Percentiles rank a stretch among this genome's conserved stretches.
These are phyloP conservation scores for Coracias cyanogaster DNA, from an alignment of 2,797 vertebrate genomes.

Conservation along the genomic window DNA sequence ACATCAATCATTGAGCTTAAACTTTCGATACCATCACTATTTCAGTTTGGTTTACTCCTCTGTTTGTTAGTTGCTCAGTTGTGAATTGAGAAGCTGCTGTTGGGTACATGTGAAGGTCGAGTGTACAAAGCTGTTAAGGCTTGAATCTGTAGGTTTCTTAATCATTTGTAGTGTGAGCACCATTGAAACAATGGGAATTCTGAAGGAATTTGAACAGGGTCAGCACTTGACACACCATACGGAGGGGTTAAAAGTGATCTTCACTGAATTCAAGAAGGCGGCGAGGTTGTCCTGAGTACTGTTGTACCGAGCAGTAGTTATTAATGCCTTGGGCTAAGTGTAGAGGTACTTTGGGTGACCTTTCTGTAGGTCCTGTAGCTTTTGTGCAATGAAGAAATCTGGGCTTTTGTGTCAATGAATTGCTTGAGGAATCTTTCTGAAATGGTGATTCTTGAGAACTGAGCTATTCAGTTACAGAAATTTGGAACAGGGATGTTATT, in stretches of 20 bases:
- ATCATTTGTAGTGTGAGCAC: neutral
- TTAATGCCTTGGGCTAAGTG: neutral
- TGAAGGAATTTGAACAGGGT: neutral
- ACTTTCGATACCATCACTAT: neutral
- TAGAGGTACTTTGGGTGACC: neutral
- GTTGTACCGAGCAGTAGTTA: no score
- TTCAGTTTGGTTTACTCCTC: neutral
- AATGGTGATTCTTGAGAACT: neutral
- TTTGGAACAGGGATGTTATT: neutral
- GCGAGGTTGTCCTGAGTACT: neutral
- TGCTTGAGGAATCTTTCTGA: neutral
- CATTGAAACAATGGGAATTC: neutral
- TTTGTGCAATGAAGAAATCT: neutral
- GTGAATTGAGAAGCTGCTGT: neutral
- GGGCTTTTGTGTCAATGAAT: neutral
- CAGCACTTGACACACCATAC: neutral
- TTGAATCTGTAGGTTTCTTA: neutral
- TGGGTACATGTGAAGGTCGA: neutral
- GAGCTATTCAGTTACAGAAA: neutral
- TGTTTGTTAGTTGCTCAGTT: neutral
- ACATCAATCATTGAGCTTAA: neutral
- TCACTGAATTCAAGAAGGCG: neutral
- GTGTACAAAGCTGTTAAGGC: neutral
- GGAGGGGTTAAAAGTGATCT: neutral
- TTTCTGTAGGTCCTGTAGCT: neutral